Evolutionary conservation across 2,888 invertebrate species (phyloP), one percentile per base, ranked within the genome.

Genomic region (Tachina fera): DNA sequence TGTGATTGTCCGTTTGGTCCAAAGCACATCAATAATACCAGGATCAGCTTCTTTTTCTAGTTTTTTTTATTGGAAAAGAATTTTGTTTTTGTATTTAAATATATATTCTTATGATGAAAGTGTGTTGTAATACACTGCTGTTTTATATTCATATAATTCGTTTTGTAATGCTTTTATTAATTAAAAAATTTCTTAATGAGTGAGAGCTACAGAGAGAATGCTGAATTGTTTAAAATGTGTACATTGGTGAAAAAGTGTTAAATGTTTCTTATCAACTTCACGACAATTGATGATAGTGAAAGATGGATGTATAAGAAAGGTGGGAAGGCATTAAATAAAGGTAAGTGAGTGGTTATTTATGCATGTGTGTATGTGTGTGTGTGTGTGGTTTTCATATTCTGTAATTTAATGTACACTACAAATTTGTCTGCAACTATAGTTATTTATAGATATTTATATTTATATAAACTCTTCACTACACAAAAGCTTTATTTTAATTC

Each of bases 41-140:
- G 11, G 31, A 80, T 41, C 11, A 74, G 67, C 10, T 72, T 83
- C 10, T 71, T 85, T 79, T 84, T 82, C 76, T 51, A 80, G 65
- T 60, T 82, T 82, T 83, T 78, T 84, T 85, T 87, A 84, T 87
- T 84, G 83, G 83, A 87, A 87, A 79, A 85, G 82, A 83, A 85
- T 85, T 83, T 49, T 81, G 22, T 79, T 77, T 67, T 82, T 70
- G 76, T 85, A 80, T 85, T 85, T 85, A 83, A 83, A 87, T 85
- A 81, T 78, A 84, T 83, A 75, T 85, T 85, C 83, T 87, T 87
- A 83, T 76, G 79, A 83, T 83, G 83, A 86, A 79, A 83, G 81
- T 81, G 71, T 79, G 76, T 14, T 67, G 81, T 72, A 70, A 75
- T 87, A 74, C 87, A 75, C 84, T 84, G 76, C 68, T 77, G 84